These are phyloP conservation scores for Phyto melanocephala DNA, from an alignment of 2,888 invertebrate species.

Conservation along the genomic window DNA sequence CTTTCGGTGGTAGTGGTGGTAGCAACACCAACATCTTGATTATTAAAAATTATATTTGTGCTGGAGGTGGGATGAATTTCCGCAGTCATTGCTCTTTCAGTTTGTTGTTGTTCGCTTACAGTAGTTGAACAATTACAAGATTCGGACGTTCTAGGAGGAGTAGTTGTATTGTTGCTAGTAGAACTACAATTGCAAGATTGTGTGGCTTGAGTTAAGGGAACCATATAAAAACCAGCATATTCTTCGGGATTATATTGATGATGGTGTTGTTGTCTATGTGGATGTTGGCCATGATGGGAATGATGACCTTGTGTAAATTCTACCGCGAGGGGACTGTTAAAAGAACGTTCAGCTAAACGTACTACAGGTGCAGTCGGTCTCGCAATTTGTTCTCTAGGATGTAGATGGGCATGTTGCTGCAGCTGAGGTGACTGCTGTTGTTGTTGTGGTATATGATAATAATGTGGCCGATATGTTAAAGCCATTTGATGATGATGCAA, in stretches of 20 bases:
- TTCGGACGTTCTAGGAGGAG: slow-evolving; percentile 40
- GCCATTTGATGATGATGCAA: slow-evolving; percentile 51
- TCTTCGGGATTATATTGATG: slow-evolving; percentile 59
- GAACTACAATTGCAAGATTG: slow-evolving; percentile 54
- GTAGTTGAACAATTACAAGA: slow-evolving; percentile 17
- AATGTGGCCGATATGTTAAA: slow-evolving; percentile 49
- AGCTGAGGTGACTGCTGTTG: slow-evolving; percentile 8
- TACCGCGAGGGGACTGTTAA: slow-evolving; percentile 18
- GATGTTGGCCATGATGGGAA: slow-evolving; percentile 33
- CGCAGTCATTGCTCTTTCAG: slow-evolving; percentile 38
- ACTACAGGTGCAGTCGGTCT: slow-evolving; percentile 18
- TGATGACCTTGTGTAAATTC: slow-evolving; percentile 19
- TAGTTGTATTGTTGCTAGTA: slow-evolving; percentile 12
- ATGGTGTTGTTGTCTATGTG: slow-evolving; percentile 36
- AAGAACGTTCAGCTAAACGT: slow-evolving; percentile 41
- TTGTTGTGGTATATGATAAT: slow-evolving; percentile 31
- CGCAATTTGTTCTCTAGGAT: slow-evolving; percentile 24
- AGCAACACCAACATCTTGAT: neutral
- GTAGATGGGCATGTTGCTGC: slow-evolving; percentile 4
- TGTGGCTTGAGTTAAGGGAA: slow-evolving; percentile 30
- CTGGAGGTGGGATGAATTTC: slow-evolving; percentile 58
- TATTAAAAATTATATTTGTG: slow-evolving; percentile 57
- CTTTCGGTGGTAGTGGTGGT: slow-evolving; percentile 7
- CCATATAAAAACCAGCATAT: slow-evolving; percentile 53
- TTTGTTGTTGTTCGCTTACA: slow-evolving; percentile 37